Percentiles rank a stretch among this genome's conserved stretches.
Evolutionary conservation across 2,797 vertebrate genomes (phyloP).

Genomic region (Oryzias dopingdopingensis): DNA sequence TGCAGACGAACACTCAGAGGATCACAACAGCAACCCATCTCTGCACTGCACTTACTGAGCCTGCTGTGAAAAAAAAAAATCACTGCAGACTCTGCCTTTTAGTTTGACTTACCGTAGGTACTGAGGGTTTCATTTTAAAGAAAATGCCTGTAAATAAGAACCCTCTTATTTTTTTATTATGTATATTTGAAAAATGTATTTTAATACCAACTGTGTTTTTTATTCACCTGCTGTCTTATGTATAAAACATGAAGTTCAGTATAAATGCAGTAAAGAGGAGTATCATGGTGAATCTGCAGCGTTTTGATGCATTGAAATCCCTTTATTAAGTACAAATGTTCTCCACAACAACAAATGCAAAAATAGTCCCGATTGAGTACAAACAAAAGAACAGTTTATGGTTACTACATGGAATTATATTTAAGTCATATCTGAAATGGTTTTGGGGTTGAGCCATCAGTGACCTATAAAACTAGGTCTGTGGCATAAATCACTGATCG

Average conservation of each 20-base stretch:
- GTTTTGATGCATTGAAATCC: slow-evolving; percentile 50
- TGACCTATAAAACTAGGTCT: slow-evolving; percentile 79
- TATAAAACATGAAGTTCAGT: slow-evolving; percentile 40
- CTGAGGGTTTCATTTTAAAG: slow-evolving; percentile 50
- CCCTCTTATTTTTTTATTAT: slow-evolving; percentile 52
- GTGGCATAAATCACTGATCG: slow-evolving; percentile 19
- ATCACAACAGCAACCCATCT: slow-evolving; percentile 40
- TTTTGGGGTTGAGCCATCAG: slow-evolving; percentile 23
- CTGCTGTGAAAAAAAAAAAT: neutral
- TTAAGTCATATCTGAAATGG: slow-evolving; percentile 43
- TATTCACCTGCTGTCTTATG: slow-evolving; percentile 30
- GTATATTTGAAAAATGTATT: slow-evolving; percentile 54
- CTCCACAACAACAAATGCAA: slow-evolving; percentile 38
- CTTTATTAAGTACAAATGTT: slow-evolving; percentile 76
- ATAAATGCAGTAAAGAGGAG: slow-evolving; percentile 59
- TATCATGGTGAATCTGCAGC: slow-evolving; percentile 1
- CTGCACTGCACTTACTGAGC: slow-evolving; percentile 58
- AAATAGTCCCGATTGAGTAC: slow-evolving; percentile 36
- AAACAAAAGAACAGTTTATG: slow-evolving; percentile 27
- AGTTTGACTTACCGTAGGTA: slow-evolving; percentile 54
- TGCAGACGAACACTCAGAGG: slow-evolving; percentile 29
- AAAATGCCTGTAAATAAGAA: slow-evolving; percentile 65
- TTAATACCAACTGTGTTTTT: slow-evolving; percentile 53
- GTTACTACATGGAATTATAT: slow-evolving; percentile 12
- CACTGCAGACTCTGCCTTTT: slow-evolving; percentile 59